phyloP scores from a whole-genome alignment of 2,113 vertebrate species.

The Corythoichthys intestinalis region DNA sequence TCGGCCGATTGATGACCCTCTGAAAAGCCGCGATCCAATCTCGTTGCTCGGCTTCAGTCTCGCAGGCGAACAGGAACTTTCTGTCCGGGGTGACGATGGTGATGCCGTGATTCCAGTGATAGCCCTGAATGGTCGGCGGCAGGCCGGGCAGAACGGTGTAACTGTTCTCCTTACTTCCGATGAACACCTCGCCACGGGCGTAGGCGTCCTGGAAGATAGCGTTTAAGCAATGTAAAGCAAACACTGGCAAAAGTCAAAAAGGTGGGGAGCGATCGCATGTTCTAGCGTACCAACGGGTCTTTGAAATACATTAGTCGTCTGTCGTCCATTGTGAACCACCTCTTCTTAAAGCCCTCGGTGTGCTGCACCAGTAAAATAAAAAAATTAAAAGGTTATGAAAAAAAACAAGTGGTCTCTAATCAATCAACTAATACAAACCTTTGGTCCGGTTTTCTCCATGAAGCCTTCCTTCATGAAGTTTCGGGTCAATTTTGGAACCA shows the following conservation, averaged over 20 bases:
- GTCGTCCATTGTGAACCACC: conserved; percentile 97
- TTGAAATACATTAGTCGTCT: conserved; percentile 96
- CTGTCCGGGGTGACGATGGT: conserved; percentile 93
- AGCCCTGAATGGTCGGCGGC: conserved; percentile 83
- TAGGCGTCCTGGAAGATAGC: conserved; percentile 82
- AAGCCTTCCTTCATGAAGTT: conserved; percentile 92
- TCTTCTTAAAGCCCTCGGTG: conserved; percentile 93
- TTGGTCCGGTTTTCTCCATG: conserved; percentile 93
- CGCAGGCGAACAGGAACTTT: conserved; percentile 93
- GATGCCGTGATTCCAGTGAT: conserved; percentile 91
- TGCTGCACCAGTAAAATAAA: conserved; percentile 71
- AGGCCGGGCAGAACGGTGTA: conserved; percentile 88
- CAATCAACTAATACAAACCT: conserved; percentile 71
- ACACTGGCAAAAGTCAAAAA: neutral
- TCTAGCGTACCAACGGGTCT: conserved; percentile 86
- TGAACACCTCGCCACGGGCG: conserved; percentile 93
- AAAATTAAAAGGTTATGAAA: neutral
- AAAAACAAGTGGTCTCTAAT: neutral
- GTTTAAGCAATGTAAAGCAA: neutral
- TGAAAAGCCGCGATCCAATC: conserved; percentile 90
- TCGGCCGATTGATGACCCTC: conserved; percentile 89
- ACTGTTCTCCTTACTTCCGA: conserved; percentile 92
- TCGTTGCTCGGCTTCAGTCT: conserved; percentile 83
- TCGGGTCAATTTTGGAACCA: conserved; percentile 91
- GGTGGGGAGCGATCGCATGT: neutral